phyloP scores from a whole-genome alignment of 2,797 vertebrate genomes.

The Rachycentron canadum region DNA sequence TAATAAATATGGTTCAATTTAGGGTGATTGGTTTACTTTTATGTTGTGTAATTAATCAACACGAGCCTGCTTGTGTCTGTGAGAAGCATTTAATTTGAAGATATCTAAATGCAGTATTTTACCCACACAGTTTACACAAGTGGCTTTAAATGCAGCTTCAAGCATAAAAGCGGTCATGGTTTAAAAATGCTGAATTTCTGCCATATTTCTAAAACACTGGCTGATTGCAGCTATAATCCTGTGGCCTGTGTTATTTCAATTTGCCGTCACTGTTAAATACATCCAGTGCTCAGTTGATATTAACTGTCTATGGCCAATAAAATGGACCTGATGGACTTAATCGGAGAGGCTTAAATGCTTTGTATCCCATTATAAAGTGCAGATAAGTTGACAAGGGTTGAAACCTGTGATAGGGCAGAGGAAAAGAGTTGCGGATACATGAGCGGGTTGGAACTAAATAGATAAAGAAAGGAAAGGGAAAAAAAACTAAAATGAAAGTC shows the following conservation, averaged over 20 bases:
- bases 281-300: slow-evolving; percentile 1
- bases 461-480: slow-evolving; percentile 14
- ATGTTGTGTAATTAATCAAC: neutral
- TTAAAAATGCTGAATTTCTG: neutral
- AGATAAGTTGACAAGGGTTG: slow-evolving; percentile 51
- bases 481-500: slow-evolving; percentile 8
- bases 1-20: neutral
- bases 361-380: slow-evolving; percentile 22
- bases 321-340: slow-evolving; percentile 46
- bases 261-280: slow-evolving; percentile 1
- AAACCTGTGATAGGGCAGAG: slow-evolving; percentile 32
- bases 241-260: neutral
- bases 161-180: neutral
- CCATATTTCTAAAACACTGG: neutral
- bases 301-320: slow-evolving; percentile 31
- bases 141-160: neutral
- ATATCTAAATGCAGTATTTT: neutral
- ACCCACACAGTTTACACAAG: neutral
- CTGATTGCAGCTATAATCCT: neutral
- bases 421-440: neutral
- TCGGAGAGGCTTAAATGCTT: slow-evolving; percentile 49
- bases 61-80: neutral
- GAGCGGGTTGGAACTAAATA: slow-evolving; percentile 11
- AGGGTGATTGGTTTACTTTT: neutral
- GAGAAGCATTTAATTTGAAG: slow-evolving; percentile 16